Evolutionary conservation across 2,113 vertebrate species (phyloP), one percentile per base, ranked within the genome.

Genomic region (Columba janthina): DNA sequence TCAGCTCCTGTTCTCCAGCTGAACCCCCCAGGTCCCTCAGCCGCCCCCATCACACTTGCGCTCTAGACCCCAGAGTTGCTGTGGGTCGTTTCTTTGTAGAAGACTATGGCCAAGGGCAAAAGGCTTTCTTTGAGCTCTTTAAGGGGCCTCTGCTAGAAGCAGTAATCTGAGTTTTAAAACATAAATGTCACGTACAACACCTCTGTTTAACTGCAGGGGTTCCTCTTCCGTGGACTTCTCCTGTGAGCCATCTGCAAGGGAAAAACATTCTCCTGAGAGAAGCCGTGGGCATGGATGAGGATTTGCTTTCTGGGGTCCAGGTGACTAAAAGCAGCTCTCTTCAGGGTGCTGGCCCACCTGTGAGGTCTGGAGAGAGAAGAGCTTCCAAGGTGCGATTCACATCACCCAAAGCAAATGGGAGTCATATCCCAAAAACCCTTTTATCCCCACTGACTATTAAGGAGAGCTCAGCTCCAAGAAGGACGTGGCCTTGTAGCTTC

Each of bases 121-220:
- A 7, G 11, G 29, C 34, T 87, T 74, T 5, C 40, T 58, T 44
- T 36, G 42, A 71, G 50, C 34, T 28, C 16, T 2, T 16, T 29
- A 56, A 26, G 3, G 26, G 60, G n/a, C 44, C 46, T 60, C 32
- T 51, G 53, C 38, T 34, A 25, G 58, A 36, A 61, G 77, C 83
- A 50, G 56, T 21, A 34, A 25, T 14, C 2, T 1, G n/a, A 73
- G 32, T 32, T 77, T 82, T 42, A 89, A 75, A 94, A 79, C 61
- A 53, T n/a, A 96, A 96, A 97, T 1, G 2, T 80, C 53, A 98
- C 99, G 90, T 98, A 99, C 99, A 96, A 98, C 98, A 94, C 98
- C 99, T 96, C 95, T 98, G 96, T 98, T 98, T 83, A 99, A 85
- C 81, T 99, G 98, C 40, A 56, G 56, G 20, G 95, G 91, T 51